Conservation (phyloP, 2,888 invertebrate genomes). For the Cenopis cana region DNA sequence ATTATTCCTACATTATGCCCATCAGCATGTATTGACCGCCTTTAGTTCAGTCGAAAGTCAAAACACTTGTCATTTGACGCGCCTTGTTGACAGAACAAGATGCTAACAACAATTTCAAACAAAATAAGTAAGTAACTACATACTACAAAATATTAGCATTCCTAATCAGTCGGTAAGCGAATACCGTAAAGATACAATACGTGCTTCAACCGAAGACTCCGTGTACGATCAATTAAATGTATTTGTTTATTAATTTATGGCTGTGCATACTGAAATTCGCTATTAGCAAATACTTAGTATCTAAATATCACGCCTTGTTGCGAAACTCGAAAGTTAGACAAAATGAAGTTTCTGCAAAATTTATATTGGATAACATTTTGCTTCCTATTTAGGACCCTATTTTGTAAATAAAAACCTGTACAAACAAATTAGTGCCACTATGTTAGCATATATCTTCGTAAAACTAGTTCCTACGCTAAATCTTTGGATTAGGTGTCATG, state of each 20-base stretch:
- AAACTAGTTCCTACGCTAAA: too few species aligned
- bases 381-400: background rate
- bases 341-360: background rate
- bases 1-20: too few species aligned
- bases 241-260: background rate
- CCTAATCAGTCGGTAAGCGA: background rate
- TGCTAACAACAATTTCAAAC: slow-evolving; percentile 11
- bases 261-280: background rate
- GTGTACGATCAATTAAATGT: background rate
- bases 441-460: too few species aligned
- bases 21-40: background rate
- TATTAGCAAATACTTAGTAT: slow-evolving; percentile 3
- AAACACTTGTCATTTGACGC: slow-evolving; percentile 30
- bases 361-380: background rate
- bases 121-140: too few species aligned
- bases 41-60: background rate
- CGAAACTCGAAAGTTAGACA: background rate
- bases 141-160: slow-evolving; percentile 36
- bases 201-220: background rate
- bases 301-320: background rate
- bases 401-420: too few species aligned
- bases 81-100: slow-evolving; percentile 17
- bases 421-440: too few species aligned
- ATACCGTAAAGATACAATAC: slow-evolving; percentile 6
- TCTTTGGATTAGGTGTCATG: too few species aligned